Conservation (phyloP, 2,113 vertebrate genomes). For the Tursiops truncatus region DNA sequence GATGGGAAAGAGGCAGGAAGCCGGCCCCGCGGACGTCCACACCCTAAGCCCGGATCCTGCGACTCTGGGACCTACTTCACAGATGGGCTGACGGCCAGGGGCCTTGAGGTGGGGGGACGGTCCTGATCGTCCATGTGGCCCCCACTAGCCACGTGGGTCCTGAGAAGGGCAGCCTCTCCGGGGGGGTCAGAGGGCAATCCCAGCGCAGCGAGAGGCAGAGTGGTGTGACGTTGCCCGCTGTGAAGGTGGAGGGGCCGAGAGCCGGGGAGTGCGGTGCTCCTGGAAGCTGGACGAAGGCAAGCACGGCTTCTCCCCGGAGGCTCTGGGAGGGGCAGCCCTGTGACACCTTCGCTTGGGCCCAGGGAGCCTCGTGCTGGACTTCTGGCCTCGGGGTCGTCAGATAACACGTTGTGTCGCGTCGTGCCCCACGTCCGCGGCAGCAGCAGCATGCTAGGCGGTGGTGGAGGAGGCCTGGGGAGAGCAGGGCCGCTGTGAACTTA, state of each 20-base stretch:
- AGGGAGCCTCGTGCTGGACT: fast-evolving
- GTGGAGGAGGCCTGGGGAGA: neutral
- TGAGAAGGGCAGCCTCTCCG: fast-evolving
- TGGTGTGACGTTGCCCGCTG: fast-evolving
- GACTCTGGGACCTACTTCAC: fast-evolving
- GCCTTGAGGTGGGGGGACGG: neutral
- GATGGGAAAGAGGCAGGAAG: neutral
- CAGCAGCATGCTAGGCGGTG: neutral
- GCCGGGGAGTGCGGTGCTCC: fast-evolving
- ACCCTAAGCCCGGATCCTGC: fast-evolving
- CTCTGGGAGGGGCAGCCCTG: neutral
- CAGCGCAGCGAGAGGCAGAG: neutral
- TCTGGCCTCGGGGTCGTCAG: too few relatives aligned
- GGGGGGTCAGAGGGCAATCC: too few relatives aligned
- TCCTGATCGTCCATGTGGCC: neutral
- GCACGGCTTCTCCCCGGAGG: neutral
- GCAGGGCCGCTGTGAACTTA: fast-evolving
- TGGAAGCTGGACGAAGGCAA: neutral
- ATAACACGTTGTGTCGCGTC: too few relatives aligned
- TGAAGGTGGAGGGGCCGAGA: neutral
- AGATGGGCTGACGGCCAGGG: fast-evolving
- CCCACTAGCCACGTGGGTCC: fast-evolving
- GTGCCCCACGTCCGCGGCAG: too few relatives aligned
- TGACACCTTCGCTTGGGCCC: fast-evolving
- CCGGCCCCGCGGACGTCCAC: fast-evolving